phyloP scores from a whole-genome alignment of 2,113 vertebrate genomes.

The Onychostruthus taczanowskii region DNA sequence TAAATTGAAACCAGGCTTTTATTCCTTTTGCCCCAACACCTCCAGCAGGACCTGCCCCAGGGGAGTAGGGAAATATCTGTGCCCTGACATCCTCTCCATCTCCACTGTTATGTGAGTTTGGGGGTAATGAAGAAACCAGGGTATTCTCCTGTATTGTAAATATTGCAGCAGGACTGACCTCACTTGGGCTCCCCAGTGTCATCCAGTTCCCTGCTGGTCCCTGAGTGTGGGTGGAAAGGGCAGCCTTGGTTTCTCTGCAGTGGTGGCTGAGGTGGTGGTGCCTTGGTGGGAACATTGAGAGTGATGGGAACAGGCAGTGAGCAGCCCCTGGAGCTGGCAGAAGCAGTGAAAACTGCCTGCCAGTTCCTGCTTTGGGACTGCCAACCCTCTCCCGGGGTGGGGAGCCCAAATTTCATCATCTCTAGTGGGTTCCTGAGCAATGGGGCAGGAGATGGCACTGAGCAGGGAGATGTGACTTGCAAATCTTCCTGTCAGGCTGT shows the following conservation, averaged over 20 bases:
- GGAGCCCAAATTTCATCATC: neutral
- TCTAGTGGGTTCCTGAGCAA: neutral
- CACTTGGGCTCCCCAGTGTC: neutral
- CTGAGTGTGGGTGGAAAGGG: neutral
- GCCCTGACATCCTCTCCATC: neutral
- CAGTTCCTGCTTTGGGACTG: neutral
- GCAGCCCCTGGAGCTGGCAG: neutral
- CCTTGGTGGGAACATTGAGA: neutral
- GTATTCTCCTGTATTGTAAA: neutral
- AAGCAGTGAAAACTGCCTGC: neutral
- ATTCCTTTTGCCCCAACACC: neutral
- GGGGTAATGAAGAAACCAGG: neutral
- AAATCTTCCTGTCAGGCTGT: constrained; percentile 1
- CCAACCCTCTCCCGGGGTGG: neutral
- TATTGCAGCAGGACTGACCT: neutral
- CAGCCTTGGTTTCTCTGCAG: neutral
- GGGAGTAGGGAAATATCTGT: neutral
- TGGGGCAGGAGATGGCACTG: neutral
- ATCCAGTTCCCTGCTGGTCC: neutral
- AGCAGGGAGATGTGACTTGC: neutral
- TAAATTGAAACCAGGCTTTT: neutral
- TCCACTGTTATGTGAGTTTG: neutral
- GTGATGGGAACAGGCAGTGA: neutral
- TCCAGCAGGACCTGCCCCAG: neutral
- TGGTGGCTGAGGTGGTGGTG: neutral